Base-by-base conservation (phyloP, 2,113 vertebrate species). In the Tupaia chinensis region DNA sequence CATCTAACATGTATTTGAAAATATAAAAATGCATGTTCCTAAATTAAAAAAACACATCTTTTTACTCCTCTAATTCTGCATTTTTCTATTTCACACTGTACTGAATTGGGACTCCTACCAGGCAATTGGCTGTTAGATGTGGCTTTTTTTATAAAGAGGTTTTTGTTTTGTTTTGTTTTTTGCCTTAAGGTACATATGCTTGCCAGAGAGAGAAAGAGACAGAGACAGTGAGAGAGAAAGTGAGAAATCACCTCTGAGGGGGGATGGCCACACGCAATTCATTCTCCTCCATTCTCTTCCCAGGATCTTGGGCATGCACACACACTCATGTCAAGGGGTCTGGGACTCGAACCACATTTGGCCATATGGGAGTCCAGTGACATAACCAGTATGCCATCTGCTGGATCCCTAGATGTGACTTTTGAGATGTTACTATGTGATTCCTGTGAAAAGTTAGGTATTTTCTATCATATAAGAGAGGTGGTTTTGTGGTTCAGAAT, bases 1-100 rank as follows among this genome's bases (percentile, higher is more conserved):
- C 84, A 69, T 79, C 4, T 10, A 91, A 23, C 56, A n/a, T 23
- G 56, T 66, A 70, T 96, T 85, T 91, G 7, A 84, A 92, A 81
- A 79, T 58, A 66, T 54, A 80, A 61, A 7, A 32, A 89, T 91
- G 16, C 3, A 73, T 88, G 58, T 74, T 86, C 22, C 22, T 54
- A 7, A 34, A 20, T 25, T 34, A 29, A 56, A 88, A 88, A 53
- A 85, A 78, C 2, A 63, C 15, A 44, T 19, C 5, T 58, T 14
- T 68, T 68, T 78, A 78, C 13, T 73, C 25, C 22, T 29, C 14
- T 81, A 44, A 29, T 1, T 84, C n/a, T 34, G 11, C 14, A n/a
- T 17, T 72, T 73, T 58, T 14, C 32, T 63, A 60, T 0, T 34
- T 29, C 27, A 81, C 25, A 44, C 22, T 13, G 66, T 34, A 66